Percentiles rank a stretch among this genome's conserved stretches.
phyloP scores from a whole-genome alignment of 92 coral and sea anemone species.

The Micromussa lordhowensis region DNA sequence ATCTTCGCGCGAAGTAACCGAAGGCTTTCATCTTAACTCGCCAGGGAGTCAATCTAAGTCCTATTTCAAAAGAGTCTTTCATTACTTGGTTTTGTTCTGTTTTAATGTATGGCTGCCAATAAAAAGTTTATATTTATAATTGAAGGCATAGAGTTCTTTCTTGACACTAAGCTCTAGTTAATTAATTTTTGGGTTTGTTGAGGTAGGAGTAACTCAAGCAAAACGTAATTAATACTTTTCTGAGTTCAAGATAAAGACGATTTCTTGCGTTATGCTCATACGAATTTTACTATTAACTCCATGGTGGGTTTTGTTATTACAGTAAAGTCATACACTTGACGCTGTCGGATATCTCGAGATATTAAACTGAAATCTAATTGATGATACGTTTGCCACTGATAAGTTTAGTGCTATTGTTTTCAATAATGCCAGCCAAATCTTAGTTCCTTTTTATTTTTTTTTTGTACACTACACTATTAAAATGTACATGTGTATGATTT shows the following conservation, averaged over 20 bases:
- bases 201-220: background rate
- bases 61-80: background rate
- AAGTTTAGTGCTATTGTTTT: background rate
- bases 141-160: background rate
- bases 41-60: background rate
- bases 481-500: background rate
- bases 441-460: background rate
- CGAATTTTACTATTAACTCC: background rate
- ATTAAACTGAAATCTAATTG: background rate
- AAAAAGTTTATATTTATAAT: background rate
- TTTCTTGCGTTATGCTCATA: background rate
- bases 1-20: background rate
- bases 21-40: background rate
- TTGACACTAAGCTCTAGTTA: constrained; percentile 8
- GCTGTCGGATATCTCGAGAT: background rate
- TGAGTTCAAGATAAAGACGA: background rate
- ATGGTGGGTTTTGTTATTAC: background rate
- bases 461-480: background rate
- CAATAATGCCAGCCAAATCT: background rate
- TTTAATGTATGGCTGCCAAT: constrained; percentile 1
- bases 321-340: background rate
- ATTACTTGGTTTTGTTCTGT: background rate
- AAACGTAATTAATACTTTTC: background rate
- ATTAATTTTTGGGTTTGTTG: background rate
- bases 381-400: background rate